Evolutionary conservation across 2,888 invertebrate genomes (phyloP), one percentile per base, ranked within the genome.

Genomic region (Macrosoma leucophasiata): DNA sequence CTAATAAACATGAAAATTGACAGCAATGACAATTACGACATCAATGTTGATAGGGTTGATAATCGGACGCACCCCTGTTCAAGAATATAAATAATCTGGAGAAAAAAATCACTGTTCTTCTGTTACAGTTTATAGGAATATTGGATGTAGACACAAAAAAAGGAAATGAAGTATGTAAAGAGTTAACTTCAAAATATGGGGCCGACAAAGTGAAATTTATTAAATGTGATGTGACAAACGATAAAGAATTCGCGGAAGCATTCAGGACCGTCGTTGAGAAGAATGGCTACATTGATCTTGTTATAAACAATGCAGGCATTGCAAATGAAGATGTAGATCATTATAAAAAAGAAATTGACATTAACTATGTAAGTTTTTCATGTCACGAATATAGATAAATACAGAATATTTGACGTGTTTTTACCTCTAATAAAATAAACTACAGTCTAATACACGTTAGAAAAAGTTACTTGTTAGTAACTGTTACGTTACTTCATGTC

Each of bases 221-320:
- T 50, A 68, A 71, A 54, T 77, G 78, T 34, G 75, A 79, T 41
- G 58, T 79, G 3, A 52, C 71, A 2, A 56, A 72, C 29, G 72
- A 72, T n/a, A 43, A 43, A 0, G 64, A 75, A 45, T 61, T 77
- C 2, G 40, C 50, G 5, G 55, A 52, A 0, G 69, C 73, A 10
- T 76, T 60, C 41, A 55, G 56, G 19, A 62, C 62, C 45, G 68
- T 74, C 2, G 24, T 68, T 3, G 62, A 72, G 33, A 73, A 76
- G 38, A 73, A 70, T 40, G 50, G 58, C 3, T 55, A 68, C 35
- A 60, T 78, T 1, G 77, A 79, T 19, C 59, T 58, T 0, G 71
- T 78, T 5, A 54, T 79, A 14, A 79, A 79, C 46, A 72, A 66
- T 28, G 79, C 77, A 3, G 76, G 60, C 0, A 54, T 78, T 2